Conservation (phyloP, 1,140 invertebrate species). For the Drosophila persimilis region DNA sequence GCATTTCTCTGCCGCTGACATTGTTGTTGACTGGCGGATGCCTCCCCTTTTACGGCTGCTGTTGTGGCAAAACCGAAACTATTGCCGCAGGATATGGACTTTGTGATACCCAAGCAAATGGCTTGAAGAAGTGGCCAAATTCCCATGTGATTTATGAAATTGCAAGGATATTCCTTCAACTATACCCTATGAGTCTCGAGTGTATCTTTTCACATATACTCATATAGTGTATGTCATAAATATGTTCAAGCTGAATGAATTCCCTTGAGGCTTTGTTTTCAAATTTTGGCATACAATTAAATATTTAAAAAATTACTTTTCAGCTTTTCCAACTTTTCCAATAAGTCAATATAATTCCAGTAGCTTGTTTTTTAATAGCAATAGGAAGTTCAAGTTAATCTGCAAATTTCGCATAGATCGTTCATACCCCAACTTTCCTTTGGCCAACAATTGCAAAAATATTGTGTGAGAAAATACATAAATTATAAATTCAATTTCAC, state of each 20-base stretch:
- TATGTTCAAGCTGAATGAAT: no score
- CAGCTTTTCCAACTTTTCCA: no score
- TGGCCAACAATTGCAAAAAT: conserved; percentile 14
- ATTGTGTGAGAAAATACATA: conserved; percentile 46
- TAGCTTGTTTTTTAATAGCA: no score
- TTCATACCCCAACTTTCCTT: conserved; percentile 15
- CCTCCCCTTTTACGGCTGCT: conserved; percentile 25
- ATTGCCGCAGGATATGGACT: conserved; percentile 26
- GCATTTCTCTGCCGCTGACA: conserved; percentile 31
- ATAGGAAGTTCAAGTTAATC: no score
- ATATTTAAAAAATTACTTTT: no score
- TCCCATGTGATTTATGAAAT: background rate
- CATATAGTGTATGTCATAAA: no score
- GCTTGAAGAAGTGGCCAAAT: background rate
- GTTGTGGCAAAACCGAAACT: conserved; percentile 31
- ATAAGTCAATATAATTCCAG: no score
- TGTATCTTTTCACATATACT: no score
- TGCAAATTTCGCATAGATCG: no score
- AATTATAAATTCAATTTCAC: conserved; percentile 67
- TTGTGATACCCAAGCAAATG: conserved; percentile 31
- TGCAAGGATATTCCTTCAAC: background rate
- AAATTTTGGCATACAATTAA: no score
- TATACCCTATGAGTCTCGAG: no score
- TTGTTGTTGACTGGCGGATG: conserved; percentile 33
- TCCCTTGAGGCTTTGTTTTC: no score